A percentile compares a stretch with the other conserved stretches of the same genome.
phyloP scores from a whole-genome alignment of 2,113 vertebrate genomes.

The Procavia capensis region DNA sequence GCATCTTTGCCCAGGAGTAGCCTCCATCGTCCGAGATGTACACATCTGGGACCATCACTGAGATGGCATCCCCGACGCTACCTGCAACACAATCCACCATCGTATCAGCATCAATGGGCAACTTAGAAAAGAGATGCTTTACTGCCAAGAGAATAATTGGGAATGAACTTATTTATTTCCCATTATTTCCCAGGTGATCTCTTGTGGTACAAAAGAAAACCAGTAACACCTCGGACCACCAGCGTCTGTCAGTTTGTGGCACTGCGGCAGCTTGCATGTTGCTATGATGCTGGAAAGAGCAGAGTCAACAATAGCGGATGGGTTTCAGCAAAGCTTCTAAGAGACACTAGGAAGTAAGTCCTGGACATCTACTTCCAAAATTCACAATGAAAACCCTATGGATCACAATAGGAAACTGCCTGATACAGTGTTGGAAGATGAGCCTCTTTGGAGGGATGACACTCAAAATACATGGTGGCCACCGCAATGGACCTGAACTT shows the following conservation, averaged over 20 bases:
- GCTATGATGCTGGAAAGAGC: neutral
- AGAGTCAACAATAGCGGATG: neutral
- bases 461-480: neutral
- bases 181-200: constrained; percentile 1
- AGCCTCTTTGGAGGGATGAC: neutral
- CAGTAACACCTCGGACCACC: neutral
- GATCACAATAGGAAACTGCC: neutral
- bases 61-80: constrained; percentile 93
- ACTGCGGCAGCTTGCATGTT: no score
- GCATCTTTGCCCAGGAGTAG: constrained; percentile 93
- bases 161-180: neutral
- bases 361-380: neutral
- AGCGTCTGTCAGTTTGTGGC: neutral
- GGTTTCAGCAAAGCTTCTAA: neutral
- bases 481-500: neutral
- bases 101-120: neutral
- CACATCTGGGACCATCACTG: constrained; percentile 92
- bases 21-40: constrained; percentile 97
- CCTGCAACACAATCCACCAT: constrained; percentile 84
- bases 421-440: neutral
- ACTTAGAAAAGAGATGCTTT: neutral
- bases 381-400: neutral
- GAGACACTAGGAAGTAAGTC: neutral
- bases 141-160: neutral
- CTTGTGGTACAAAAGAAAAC: neutral